A percentile compares a stretch with the other conserved stretches of the same genome.
phyloP scores from a whole-genome alignment of 2,113 vertebrate genomes.

The Peucedramus taeniatus region DNA sequence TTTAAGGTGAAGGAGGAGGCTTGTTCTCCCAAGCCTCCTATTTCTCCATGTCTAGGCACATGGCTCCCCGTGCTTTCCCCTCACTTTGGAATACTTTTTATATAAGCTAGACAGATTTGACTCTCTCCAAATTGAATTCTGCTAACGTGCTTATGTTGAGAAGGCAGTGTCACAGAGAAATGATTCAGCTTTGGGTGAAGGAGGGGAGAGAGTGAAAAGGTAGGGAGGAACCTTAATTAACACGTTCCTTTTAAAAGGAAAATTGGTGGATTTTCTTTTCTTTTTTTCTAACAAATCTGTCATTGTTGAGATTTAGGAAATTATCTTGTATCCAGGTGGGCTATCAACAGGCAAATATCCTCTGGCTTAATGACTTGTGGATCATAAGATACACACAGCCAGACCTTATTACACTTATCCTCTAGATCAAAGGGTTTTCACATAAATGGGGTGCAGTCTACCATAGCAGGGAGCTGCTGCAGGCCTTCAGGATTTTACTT shows the following conservation, averaged over 20 bases:
- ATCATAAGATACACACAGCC: slow-evolving; percentile 43
- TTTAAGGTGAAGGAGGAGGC: background rate
- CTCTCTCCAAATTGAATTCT: background rate
- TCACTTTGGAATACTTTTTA: background rate
- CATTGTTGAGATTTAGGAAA: background rate
- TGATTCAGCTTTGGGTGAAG: background rate
- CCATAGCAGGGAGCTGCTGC: slow-evolving; percentile 10
- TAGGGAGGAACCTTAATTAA: background rate
- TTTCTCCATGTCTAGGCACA: background rate
- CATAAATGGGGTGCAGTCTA: slow-evolving; percentile 37
- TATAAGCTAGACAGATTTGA: background rate
- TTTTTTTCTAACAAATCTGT: background rate
- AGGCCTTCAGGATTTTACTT: slow-evolving; percentile 13
- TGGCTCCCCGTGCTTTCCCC: background rate
- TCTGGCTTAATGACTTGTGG: background rate
- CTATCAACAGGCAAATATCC: slow-evolving; percentile 32
- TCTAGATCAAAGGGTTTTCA: slow-evolving; percentile 52
- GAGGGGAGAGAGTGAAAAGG: background rate
- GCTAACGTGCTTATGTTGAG: background rate
- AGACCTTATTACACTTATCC: slow-evolving; percentile 31
- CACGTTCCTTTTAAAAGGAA: background rate
- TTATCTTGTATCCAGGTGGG: background rate
- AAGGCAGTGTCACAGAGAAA: background rate
- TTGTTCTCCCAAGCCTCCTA: no score
- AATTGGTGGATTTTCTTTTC: background rate